Conservation (phyloP, 2,113 vertebrate species). For the Grantiella picta region DNA sequence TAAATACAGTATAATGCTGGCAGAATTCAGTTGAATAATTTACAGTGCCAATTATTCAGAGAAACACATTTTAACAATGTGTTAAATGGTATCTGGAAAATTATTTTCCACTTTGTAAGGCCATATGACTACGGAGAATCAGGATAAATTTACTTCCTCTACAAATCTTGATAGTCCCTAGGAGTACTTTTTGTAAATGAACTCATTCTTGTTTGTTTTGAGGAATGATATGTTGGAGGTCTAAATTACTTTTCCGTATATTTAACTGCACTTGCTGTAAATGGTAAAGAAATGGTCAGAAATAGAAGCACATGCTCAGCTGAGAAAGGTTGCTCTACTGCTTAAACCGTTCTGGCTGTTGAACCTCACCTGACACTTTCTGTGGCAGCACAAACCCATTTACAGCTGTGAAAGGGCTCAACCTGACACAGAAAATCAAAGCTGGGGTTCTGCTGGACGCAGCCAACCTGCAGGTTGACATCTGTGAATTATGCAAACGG, state of each 20-base stretch:
- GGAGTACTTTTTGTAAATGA: neutral
- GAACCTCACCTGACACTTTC: constrained; percentile 22
- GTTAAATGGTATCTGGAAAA: neutral
- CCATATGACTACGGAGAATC: neutral
- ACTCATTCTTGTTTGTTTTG: neutral
- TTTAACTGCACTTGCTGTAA: neutral
- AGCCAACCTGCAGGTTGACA: constrained; percentile 30
- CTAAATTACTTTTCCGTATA: neutral
- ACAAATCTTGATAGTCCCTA: neutral
- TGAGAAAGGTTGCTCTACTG: neutral
- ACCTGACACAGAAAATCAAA: constrained; percentile 36
- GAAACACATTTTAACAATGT: neutral
- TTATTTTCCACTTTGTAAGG: neutral
- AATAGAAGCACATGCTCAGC: neutral
- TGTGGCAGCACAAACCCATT: neutral
- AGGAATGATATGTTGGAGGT: neutral
- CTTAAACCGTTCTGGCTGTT: neutral
- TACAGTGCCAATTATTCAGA: neutral
- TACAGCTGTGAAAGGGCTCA: constrained; percentile 28
- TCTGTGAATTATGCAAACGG: constrained; percentile 64
- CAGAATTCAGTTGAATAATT: neutral
- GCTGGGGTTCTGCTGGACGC: constrained; percentile 22
- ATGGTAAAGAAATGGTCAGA: neutral
- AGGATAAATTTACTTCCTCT: neutral
- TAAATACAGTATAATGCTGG: neutral